Evolutionary conservation across 2,113 vertebrate genomes (phyloP).

Genomic region (Ia io): DNA sequence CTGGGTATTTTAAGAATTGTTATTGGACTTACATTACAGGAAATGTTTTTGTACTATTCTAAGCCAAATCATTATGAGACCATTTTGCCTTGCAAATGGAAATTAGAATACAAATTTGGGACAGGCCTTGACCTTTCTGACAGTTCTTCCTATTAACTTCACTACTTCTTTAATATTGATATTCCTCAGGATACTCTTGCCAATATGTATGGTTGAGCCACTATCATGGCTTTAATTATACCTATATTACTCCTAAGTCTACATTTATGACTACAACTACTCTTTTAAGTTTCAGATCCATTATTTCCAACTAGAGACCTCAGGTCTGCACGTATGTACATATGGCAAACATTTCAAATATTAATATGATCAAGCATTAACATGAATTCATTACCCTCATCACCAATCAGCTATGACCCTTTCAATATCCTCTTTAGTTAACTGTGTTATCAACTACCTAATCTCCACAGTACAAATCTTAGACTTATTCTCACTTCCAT

Average conservation of each 20-base stretch:
- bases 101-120: constrained; percentile 22
- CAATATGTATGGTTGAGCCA: background rate
- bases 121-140: constrained; percentile 28
- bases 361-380: background rate
- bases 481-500: background rate
- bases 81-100: constrained; percentile 45
- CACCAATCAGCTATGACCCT: constrained; percentile 1
- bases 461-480: background rate
- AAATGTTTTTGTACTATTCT: constrained; percentile 63
- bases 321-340: background rate
- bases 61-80: constrained; percentile 44
- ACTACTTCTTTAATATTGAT: background rate
- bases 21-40: constrained; percentile 48
- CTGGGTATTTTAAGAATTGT: constrained; percentile 58
- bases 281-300: background rate
- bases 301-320: background rate
- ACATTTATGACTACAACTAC: constrained; percentile 1
- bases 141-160: constrained; percentile 21
- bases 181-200: background rate
- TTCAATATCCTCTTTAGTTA: background rate
- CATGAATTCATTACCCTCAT: background rate
- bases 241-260: constrained; percentile 18
- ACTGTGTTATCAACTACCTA: background rate
- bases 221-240: background rate
- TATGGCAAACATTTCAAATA: constrained; percentile 9